Base-by-base conservation (phyloP, 1,140 invertebrate species). In the Scaptomyza graminum region DNA sequence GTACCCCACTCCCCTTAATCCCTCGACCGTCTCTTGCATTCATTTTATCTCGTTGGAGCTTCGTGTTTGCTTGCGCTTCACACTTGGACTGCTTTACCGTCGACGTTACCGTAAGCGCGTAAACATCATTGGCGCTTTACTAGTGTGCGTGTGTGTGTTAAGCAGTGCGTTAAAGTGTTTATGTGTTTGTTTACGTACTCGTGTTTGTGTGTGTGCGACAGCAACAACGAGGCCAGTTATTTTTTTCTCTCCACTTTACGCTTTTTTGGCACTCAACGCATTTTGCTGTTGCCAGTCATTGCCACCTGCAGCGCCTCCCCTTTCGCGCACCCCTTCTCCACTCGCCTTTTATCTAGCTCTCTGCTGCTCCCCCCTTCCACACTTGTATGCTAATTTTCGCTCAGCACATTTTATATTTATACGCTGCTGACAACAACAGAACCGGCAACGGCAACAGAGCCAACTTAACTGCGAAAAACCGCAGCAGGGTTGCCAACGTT, bases 121-220 rank as follows among this genome's bases (percentile, higher is more conserved):
- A 76, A 64, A 77, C 77, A 73, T 70, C 70, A 60, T 57, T 74
- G 54, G n/a, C 43, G 57, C 57, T 37, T 47, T 63, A 55, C 39
- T 51, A 52, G 47, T 43, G 11, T 11, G 18, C 57, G n/a, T 34
- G 57, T 62, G 51, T 44, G 50, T 51, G 78, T 75, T 75, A 75
- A 81, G 74, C 82, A 87, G 76, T 78, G 82, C 78, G 69, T 85
- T 81, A 84, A 81, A 81, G 66, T 75, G 78, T 85, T 87, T 81
- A 81, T 78, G 78, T 63, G 51, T 70, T 69, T 65, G 68, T 73
- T 77, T 66, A 62, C 68, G 41, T 59, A 39, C 12, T 22, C 31
- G n/a, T 18, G 49, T 51, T 34, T 51, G 51, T 43, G 49, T 60
- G 18, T 64, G 39, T 43, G 46, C 57, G 50, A 4, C 31, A 41